Evolutionary conservation across 2,113 vertebrate species (phyloP).

Genomic region (Isichthys henryi): DNA sequence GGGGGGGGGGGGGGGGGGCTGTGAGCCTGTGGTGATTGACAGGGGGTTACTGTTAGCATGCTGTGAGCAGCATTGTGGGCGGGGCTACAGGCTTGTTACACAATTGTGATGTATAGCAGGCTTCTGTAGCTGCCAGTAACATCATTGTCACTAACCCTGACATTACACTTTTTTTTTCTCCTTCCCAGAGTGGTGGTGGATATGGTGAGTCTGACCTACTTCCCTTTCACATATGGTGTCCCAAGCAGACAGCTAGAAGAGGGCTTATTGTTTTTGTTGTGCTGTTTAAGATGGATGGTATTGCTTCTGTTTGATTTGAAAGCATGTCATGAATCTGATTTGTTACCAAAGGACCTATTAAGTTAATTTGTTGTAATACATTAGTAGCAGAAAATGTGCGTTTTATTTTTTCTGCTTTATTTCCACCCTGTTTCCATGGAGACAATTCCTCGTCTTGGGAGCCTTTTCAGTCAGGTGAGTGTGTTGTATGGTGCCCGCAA

Average conservation of each 20-base stretch:
- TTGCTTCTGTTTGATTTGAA: neutral
- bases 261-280: neutral
- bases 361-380: neutral
- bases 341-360: neutral
- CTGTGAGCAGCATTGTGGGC: neutral
- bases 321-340: neutral
- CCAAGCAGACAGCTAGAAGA: neutral
- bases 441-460: slow-evolving; percentile 66
- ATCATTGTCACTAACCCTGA: neutral
- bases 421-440: slow-evolving; percentile 25
- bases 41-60: neutral
- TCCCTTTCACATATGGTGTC: neutral
- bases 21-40: neutral
- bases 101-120: neutral
- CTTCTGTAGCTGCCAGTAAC: neutral
- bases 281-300: neutral
- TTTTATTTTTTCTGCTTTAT: neutral
- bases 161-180: neutral
- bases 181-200: neutral
- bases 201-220: slow-evolving; percentile 30
- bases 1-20: too few species aligned
- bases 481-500: neutral
- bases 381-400: neutral
- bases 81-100: neutral
- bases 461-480: slow-evolving; percentile 59